Percentiles rank a stretch among this genome's conserved stretches.
These are phyloP conservation scores for Eurytoma californica DNA, from an alignment of 2,888 invertebrate genomes.

Conservation along the genomic window DNA sequence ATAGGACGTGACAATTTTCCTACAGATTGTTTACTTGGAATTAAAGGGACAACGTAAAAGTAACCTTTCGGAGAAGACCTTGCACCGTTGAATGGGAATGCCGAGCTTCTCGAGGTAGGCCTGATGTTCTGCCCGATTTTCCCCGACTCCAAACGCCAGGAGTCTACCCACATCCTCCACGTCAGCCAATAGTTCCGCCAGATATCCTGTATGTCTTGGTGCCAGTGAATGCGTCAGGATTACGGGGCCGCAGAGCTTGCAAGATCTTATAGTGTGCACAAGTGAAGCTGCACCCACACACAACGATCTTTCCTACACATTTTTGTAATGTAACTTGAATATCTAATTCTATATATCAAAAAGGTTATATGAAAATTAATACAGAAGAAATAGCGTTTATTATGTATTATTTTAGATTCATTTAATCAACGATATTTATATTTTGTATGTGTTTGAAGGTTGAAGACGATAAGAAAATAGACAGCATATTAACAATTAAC, in stretches of 20 bases:
- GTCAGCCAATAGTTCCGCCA: slow-evolving; percentile 81
- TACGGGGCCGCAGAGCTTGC: slow-evolving; percentile 83
- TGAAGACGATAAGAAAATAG: too few relatives aligned
- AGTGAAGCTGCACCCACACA: slow-evolving; percentile 88
- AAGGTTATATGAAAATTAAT: too few relatives aligned
- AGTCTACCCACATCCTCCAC: slow-evolving; percentile 79
- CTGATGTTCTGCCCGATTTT: slow-evolving; percentile 79
- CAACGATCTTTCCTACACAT: slow-evolving; percentile 84
- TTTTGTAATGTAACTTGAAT: background rate
- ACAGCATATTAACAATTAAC: too few relatives aligned
- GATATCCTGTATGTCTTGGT: slow-evolving; percentile 86
- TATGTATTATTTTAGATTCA: too few relatives aligned
- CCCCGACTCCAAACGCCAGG: slow-evolving; percentile 80
- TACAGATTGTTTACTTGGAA: too few relatives aligned
- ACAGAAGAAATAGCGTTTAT: too few relatives aligned
- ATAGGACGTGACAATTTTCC: too few relatives aligned
- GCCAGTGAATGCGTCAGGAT: slow-evolving; percentile 88
- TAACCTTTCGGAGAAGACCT: slow-evolving; percentile 69
- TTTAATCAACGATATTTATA: too few relatives aligned
- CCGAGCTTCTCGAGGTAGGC: slow-evolving; percentile 83
- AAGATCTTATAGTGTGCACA: slow-evolving; percentile 81
- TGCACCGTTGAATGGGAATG: slow-evolving; percentile 75
- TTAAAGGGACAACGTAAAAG: background rate
- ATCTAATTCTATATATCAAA: too few relatives aligned
- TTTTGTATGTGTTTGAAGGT: too few relatives aligned